These are phyloP conservation scores for Rhincodon typus DNA, from an alignment of 2,797 vertebrate genomes.

Conservation along the genomic window DNA sequence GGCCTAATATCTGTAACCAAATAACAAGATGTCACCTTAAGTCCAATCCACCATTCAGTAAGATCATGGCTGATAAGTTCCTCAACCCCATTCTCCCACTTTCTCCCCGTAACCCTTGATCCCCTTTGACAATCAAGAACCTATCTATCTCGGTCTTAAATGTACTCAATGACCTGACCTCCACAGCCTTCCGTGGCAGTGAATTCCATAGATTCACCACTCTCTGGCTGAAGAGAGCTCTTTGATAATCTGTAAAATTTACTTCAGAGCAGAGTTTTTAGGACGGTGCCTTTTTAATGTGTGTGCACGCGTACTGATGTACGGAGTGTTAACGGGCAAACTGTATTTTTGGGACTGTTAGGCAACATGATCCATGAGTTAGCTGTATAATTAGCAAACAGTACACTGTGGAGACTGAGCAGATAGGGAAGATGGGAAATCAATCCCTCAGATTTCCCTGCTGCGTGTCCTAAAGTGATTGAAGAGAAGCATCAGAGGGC, in stretches of 20 bases:
- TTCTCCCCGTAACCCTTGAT: too few relatives aligned
- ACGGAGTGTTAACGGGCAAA: neutral
- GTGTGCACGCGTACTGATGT: neutral
- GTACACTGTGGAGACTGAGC: neutral
- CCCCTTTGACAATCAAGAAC: too few relatives aligned
- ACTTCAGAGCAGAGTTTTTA: neutral
- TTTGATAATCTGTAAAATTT: neutral
- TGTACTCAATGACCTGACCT: too few relatives aligned
- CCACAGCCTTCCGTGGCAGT: too few relatives aligned
- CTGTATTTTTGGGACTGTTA: neutral
- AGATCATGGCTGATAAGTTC: neutral
- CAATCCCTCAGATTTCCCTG: neutral
- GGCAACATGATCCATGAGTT: neutral
- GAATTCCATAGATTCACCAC: too few relatives aligned
- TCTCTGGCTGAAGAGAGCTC: too few relatives aligned
- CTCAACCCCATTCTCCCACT: neutral
- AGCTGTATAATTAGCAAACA: neutral
- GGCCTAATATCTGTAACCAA: too few relatives aligned
- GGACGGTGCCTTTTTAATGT: neutral
- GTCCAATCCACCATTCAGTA: neutral
- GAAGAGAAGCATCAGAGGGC: neutral
- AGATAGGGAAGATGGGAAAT: neutral
- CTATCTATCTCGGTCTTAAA: too few relatives aligned
- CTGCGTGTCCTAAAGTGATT: neutral
- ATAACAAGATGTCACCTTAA: too few relatives aligned